Evolutionary conservation across 2,888 invertebrate genomes (phyloP).

Genomic region (Lydus trimaculatus): DNA sequence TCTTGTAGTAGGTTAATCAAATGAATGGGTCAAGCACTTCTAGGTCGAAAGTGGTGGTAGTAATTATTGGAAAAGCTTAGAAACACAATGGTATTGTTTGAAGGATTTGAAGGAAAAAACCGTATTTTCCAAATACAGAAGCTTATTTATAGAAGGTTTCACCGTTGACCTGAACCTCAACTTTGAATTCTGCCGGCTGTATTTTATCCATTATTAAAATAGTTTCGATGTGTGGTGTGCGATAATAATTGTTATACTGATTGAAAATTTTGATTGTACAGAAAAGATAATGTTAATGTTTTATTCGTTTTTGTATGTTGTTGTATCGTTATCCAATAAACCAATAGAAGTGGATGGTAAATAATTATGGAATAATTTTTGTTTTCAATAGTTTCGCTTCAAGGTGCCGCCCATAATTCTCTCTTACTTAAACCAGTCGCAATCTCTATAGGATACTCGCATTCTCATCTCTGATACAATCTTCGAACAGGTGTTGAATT

Average conservation of each 20-base stretch:
- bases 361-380: conserved; percentile 48
- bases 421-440: conserved; percentile 43
- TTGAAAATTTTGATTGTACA: not conserved
- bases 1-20: conserved; percentile 2
- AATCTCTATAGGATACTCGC: conserved; percentile 43
- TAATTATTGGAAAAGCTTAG: not conserved
- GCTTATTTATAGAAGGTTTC: conserved; percentile 5
- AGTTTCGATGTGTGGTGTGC: not conserved
- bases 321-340: conserved; percentile 22
- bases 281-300: not conserved
- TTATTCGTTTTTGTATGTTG: not conserved
- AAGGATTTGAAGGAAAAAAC: not conserved
- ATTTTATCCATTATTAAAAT: not conserved
- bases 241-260: not conserved
- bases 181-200: conserved; percentile 1
- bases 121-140: conserved; percentile 7
- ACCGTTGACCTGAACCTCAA: conserved; percentile 6
- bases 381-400: conserved; percentile 30
- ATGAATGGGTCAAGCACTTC: conserved; percentile 1
- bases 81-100: not conserved
- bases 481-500: conserved; percentile 52
- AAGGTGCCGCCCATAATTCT: conserved; percentile 36
- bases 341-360: conserved; percentile 43
- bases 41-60: conserved; percentile 2
- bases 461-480: conserved; percentile 48